phyloP scores from a whole-genome alignment of 2,888 invertebrate species.

The Drosophila austrosaltans region DNA sequence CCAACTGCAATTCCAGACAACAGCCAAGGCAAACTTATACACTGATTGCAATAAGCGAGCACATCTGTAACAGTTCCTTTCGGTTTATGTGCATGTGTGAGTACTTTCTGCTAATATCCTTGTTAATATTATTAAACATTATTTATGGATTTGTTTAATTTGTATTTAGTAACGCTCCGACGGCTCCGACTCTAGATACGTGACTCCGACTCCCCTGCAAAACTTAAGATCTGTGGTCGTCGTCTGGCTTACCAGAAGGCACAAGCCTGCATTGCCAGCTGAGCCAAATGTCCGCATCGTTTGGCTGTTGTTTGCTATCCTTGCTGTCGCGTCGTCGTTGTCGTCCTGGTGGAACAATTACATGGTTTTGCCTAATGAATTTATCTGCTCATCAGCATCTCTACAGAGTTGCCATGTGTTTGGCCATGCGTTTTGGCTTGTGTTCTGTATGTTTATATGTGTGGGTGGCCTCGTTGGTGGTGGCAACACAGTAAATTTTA shows the following conservation, averaged over 20 bases:
- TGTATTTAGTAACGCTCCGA: constrained; percentile 81
- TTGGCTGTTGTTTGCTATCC: constrained; percentile 19
- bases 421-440: constrained; percentile 30
- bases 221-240: constrained; percentile 74
- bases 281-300: constrained; percentile 49
- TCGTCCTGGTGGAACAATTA: constrained; percentile 82
- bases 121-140: constrained; percentile 83
- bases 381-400: constrained; percentile 83
- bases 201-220: constrained; percentile 46
- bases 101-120: constrained; percentile 79
- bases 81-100: constrained; percentile 33
- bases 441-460: constrained; percentile 23
- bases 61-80: constrained; percentile 36
- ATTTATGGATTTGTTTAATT: constrained; percentile 83
- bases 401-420: constrained; percentile 48
- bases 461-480: constrained; percentile 25
- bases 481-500: constrained; percentile 77
- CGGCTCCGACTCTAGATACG: constrained; percentile 42
- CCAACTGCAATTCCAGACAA: constrained; percentile 1
- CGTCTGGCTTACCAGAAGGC: constrained; percentile 35
- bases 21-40: constrained; percentile 45
- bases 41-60: constrained; percentile 66
- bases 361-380: constrained; percentile 83
- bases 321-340: constrained; percentile 57
- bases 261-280: constrained; percentile 46